These are phyloP conservation scores for Drosophila borborema DNA, from an alignment of 2,888 invertebrate genomes.

Conservation along the genomic window DNA sequence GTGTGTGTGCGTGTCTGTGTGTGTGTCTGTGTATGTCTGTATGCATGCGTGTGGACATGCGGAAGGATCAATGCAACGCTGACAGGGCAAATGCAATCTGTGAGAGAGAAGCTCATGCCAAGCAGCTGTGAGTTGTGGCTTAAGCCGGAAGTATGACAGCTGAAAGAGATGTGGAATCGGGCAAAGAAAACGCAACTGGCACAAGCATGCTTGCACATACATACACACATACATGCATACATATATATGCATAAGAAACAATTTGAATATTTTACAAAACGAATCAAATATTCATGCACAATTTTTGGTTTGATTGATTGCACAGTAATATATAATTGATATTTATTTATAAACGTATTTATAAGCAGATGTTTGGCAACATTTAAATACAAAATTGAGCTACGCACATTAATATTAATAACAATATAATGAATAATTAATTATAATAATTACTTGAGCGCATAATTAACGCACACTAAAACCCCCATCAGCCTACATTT, in stretches of 20 bases:
- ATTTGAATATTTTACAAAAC: background rate
- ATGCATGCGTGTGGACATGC: too few species aligned
- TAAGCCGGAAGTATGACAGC: background rate
- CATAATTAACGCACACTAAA: slow-evolving; percentile 6
- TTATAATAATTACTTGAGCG: slow-evolving; percentile 9
- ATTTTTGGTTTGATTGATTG: background rate
- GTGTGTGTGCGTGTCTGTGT: too few species aligned
- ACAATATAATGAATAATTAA: background rate
- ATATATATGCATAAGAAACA: background rate
- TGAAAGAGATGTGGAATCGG: background rate
- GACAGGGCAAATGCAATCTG: too few species aligned
- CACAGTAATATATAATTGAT: background rate
- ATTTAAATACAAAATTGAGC: background rate
- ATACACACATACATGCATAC: too few species aligned
- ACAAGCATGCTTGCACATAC: too few species aligned
- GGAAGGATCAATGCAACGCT: too few species aligned
- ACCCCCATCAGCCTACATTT: background rate
- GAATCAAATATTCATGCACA: background rate
- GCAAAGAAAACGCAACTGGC: too few species aligned
- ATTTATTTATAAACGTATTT: background rate
- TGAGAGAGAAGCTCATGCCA: too few species aligned
- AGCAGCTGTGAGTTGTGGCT: background rate
- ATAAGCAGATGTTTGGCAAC: background rate
- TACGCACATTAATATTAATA: slow-evolving; percentile 8
- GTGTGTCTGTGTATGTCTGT: too few species aligned